Conservation (phyloP, 2,888 invertebrate species). For the Heliconius hortense region DNA sequence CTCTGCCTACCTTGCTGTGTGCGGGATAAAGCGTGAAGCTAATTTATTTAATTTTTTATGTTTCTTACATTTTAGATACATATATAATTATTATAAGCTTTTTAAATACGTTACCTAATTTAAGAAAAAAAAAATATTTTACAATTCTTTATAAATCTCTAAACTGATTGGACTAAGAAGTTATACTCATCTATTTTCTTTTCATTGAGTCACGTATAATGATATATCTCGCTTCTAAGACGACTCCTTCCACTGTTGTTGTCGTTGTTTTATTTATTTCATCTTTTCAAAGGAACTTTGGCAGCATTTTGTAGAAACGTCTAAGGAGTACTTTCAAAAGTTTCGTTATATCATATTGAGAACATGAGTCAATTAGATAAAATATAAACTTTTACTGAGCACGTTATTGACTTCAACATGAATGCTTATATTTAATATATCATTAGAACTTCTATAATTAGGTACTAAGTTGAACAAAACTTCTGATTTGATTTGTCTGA, state of each 20-base stretch:
- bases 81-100: no score
- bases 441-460: constrained; percentile 18
- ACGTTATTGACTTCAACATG: constrained; percentile 15
- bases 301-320: constrained; percentile 28
- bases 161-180: background rate
- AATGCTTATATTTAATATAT: constrained; percentile 19
- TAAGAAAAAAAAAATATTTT: background rate
- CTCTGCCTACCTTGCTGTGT: no score
- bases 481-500: constrained; percentile 1
- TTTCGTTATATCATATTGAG: constrained; percentile 28
- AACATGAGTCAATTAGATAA: constrained; percentile 31
- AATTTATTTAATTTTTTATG: no score
- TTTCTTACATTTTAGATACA: no score
- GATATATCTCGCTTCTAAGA: constrained; percentile 36
- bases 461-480: background rate
- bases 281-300: constrained; percentile 33
- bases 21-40: no score
- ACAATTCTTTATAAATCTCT: background rate
- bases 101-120: no score
- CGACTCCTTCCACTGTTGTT: constrained; percentile 41
- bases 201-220: constrained; percentile 15
- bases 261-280: constrained; percentile 43
- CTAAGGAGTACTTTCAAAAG: constrained; percentile 32
- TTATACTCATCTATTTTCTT: constrained; percentile 10
- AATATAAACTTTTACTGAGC: constrained; percentile 24